A percentile compares a stretch with the other conserved stretches of the same genome.
Conservation (phyloP, 2,888 invertebrate species). For the Plebejus anna region DNA sequence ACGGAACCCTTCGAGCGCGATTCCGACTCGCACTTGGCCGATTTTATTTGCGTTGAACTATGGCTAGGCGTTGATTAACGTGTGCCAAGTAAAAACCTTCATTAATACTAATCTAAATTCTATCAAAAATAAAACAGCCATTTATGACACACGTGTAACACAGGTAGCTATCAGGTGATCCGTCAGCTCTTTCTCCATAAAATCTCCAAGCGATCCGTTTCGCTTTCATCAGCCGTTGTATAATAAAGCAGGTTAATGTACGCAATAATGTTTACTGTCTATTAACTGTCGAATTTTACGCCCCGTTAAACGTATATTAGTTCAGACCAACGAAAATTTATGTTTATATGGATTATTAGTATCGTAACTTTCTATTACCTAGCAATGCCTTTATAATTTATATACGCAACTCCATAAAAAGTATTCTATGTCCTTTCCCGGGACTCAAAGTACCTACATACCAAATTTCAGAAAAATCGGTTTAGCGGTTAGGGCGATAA, state of each 20-base stretch:
- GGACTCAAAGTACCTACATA: too few species aligned
- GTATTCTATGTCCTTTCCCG: too few species aligned
- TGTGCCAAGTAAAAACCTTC: too few species aligned
- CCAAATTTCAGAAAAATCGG: too few species aligned
- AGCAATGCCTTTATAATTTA: too few species aligned
- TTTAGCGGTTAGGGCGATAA: too few species aligned
- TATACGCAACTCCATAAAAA: too few species aligned
- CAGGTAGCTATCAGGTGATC: background rate
- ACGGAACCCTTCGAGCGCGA: too few species aligned
- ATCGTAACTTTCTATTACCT: background rate
- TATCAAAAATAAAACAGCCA: background rate
- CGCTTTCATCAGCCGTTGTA: conserved; percentile 2
- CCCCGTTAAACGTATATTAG: conserved; percentile 8
- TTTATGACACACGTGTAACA: background rate
- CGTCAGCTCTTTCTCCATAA: background rate
- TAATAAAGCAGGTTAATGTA: conserved; percentile 11
- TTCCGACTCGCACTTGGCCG: too few species aligned
- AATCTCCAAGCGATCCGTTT: conserved; percentile 1
- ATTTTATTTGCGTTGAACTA: too few species aligned
- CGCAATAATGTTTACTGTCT: conserved; percentile 23
- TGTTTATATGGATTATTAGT: conserved; percentile 5
- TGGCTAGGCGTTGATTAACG: too few species aligned
- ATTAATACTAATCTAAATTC: too few species aligned
- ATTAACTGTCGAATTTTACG: conserved; percentile 16
- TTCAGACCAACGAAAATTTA: conserved; percentile 8